Evolutionary conservation across 2,888 invertebrate species (phyloP), one percentile per base, ranked within the genome.

Genomic region (Drosophila atripex): DNA sequence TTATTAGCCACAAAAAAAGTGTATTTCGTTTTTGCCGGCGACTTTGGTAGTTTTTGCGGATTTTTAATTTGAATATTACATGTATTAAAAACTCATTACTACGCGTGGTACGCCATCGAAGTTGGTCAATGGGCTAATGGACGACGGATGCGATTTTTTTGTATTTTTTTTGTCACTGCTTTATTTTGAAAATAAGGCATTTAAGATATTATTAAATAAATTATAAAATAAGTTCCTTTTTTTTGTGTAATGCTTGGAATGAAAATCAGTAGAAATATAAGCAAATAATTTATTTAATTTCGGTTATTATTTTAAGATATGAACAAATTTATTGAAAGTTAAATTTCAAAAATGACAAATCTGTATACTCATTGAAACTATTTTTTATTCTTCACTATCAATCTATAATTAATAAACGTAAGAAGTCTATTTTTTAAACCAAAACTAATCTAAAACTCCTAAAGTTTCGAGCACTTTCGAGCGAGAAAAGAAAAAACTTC

Each of bases 41-140:
- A 53, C 54, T 52, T 72, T 66, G 46, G 41, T 18, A 16, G 47
- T 57, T 65, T 78, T 71, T 70, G 71, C 65, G 39, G 56, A 59
- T 73, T 86, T 86, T 83, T 86, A 82, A 82, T 82, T 82, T 82
- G 76, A 82, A 86, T 86, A 86, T 86, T 86, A 82, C 84, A 86
- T 74, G 84, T 86, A 82, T 86, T 82, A 82, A 82, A 82, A 84
- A 84, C 78, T 77, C 82, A 82, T 82, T 82, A 82, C 58, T 57
- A 72, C 69, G 60, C 84, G 70, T 60, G 55, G 63, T 56, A 30
- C 57, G 43, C 54, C 72, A 73, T 76, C 77, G 64, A 82, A 77
- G 69, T 82, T 86, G 82, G 82, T 82, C 82, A 82, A 84, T 82
- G 84, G 82, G 82, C 84, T 82, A 82, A 82, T 82, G 86, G 73